Evolutionary conservation across 1,140 invertebrate species (phyloP), one percentile per base, ranked within the genome.

Genomic region (Berghia stephanieae): DNA sequence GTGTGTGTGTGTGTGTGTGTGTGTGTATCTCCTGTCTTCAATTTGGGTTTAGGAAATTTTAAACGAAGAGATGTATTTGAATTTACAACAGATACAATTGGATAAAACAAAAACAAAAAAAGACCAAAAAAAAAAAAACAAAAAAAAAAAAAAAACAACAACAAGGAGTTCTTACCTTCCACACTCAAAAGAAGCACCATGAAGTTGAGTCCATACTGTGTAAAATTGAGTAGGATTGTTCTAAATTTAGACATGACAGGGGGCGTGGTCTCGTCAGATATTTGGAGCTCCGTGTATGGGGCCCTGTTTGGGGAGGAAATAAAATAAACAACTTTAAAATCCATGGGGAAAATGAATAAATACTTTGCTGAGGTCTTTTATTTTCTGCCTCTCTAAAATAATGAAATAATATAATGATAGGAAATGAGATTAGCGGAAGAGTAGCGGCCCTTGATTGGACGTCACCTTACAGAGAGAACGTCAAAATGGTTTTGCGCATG

Each of bases 191-290:
- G 76, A 2, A 88, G 82, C 44, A 86, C 84, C 86, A 87, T 86
- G 18, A 88, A 81, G 82, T 84, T 87, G 31, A 88, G 81, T 10
- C 87, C 87, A 80, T 81, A 86, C 83, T 83, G 86, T 0, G 87
- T 83, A 21, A 84, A 75, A 75, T 86, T 88, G 36, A 88, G 80
- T 6, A 86, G 44, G 6, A 88, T 57, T 16, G 81, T 81, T 2
- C 72, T 67, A 3, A 75, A 68, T 74, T 82, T 85, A 38, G 81
- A 83, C 0, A 85, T 42, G 27, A 81, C 16, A 18, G 81, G 76
- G 24, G 78, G 73, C 18, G 78, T 42, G 52, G 81, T 76, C 5
- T 74, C 34, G 13, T 81, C 60, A 2, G 80, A 70, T 3, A 80
- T 72, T 27, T 82, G 76, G 13, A 82, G 75, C 49, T 84, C 84